A percentile compares a stretch with the other conserved stretches of the same genome.
phyloP scores from a whole-genome alignment of 2,113 vertebrate species.

The Neofelis nebulosa region DNA sequence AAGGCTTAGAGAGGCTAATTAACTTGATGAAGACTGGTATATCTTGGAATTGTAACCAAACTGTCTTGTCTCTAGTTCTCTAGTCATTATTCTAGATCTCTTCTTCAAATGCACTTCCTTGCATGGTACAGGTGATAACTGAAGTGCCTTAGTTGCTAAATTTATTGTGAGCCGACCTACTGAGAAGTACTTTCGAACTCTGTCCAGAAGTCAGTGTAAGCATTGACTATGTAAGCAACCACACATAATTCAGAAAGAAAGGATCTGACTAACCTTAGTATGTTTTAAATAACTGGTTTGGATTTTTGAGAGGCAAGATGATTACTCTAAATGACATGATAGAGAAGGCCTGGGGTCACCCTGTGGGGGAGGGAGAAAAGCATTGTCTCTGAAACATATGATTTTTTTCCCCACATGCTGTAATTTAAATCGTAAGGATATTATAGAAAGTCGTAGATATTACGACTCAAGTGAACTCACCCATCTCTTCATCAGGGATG shows the following conservation, averaged over 20 bases:
- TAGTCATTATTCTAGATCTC: not conserved
- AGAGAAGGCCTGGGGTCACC: conserved; percentile 27
- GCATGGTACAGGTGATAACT: not conserved
- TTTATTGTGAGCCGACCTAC: not conserved
- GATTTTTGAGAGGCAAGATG: conserved; percentile 52
- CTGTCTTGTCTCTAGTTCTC: not conserved
- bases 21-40: not conserved
- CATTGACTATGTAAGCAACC: not conserved
- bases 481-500: not conserved
- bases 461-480: not conserved
- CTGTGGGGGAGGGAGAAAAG: not conserved
- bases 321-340: conserved; percentile 63
- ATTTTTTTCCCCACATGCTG: conserved; percentile 32
- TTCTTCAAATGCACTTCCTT: not conserved
- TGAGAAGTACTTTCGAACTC: not conserved
- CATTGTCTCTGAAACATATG: conserved; percentile 36
- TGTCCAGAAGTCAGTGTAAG: not conserved
- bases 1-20: not conserved
- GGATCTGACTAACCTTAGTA: not conserved
- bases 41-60: not conserved
- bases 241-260: conserved; percentile 5
- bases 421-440: conserved; percentile 58
- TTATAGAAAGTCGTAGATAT: conserved; percentile 8
- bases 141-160: not conserved
- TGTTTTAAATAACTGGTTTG: conserved; percentile 62